Evolutionary conservation across 2,113 vertebrate species (phyloP), one percentile per base, ranked within the genome.

Genomic region (Scytalopus superciliaris): DNA sequence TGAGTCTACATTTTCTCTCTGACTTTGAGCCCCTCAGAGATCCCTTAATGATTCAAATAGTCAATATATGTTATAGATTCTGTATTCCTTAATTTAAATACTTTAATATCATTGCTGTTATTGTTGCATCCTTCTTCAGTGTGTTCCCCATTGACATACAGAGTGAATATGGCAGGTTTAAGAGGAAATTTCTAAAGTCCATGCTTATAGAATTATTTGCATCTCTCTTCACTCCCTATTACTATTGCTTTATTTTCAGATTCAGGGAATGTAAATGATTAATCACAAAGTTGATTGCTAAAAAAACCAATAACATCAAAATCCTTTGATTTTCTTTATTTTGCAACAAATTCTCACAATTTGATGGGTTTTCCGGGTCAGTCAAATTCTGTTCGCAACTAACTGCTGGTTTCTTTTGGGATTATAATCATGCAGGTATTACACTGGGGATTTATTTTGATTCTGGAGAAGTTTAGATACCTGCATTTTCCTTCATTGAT

Each of bases 401-500:
- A 82, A 10, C 25, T 67, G 21, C 9, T 40, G 25, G 24, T 67
- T 63, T 75, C 27, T 72, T 72, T 90, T 72, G 63, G 22, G 59
- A 50, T 40, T 52, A 40, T 37, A 68, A 50, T 12, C 0, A 1
- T 72, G 52, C 18, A 84, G 31, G 10, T 70, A 49, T 59, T 78
- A 59, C 30, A 50, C 10, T 13, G 31, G 22, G 28, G 1, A 42
- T 14, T 50, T 50, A 23, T 69, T 84, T 73, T 0, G 0, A 1
- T 77, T 72, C 66, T 75, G 12, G 16, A 53, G 66, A 59, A 53
- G 17, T 72, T 84, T 45, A 69, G n/a, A 49, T 72, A 87, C 31
- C 67, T 91, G 40, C 12, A 42, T 89, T 91, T 93, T 52, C 50
- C 62, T 87, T 82, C 62, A 60, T 37, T 76, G 73, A 53, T 87